Conservation (phyloP, 2,888 invertebrate genomes). For the Protonemura montana region DNA sequence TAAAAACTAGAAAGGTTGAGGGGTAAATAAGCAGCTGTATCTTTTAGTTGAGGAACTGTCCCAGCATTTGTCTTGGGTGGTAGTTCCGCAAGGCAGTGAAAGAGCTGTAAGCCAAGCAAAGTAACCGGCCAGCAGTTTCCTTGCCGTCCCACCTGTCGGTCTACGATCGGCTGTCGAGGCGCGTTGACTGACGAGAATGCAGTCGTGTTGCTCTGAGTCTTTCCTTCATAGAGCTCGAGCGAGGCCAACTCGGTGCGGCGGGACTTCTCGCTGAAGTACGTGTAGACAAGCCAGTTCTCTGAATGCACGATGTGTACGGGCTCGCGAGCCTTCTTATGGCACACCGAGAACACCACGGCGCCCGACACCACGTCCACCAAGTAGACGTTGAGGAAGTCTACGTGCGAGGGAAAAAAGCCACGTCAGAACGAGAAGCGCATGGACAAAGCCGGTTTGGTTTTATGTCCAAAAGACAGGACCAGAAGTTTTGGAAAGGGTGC, state of each 20-base stretch:
- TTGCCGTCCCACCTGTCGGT: conserved; percentile 81
- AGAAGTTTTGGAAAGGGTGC: no score
- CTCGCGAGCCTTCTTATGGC: conserved; percentile 84
- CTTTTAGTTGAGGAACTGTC: no score
- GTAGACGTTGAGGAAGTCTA: conserved; percentile 83
- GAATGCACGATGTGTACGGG: conserved; percentile 91
- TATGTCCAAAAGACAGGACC: no score
- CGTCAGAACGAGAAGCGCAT: not conserved
- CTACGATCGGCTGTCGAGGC: conserved; percentile 75
- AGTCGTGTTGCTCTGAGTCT: conserved; percentile 80
- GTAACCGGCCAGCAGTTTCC: no score
- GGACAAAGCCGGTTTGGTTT: conserved; percentile 44
- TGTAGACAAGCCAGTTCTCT: conserved; percentile 96
- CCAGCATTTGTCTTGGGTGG: no score
- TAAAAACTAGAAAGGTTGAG: no score
- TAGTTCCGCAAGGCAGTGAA: no score
- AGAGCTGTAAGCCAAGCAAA: not conserved
- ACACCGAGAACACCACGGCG: conserved; percentile 81
- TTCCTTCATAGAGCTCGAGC: conserved; percentile 95
- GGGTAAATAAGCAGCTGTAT: no score
- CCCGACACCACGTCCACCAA: conserved; percentile 93
- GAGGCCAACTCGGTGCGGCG: conserved; percentile 91
- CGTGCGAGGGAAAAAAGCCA: conserved; percentile 35
- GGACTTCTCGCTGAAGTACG: conserved; percentile 92
- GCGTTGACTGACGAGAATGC: conserved; percentile 87